Evolutionary conservation across 2,888 invertebrate species (phyloP).

Genomic region (Drosophila differens): DNA sequence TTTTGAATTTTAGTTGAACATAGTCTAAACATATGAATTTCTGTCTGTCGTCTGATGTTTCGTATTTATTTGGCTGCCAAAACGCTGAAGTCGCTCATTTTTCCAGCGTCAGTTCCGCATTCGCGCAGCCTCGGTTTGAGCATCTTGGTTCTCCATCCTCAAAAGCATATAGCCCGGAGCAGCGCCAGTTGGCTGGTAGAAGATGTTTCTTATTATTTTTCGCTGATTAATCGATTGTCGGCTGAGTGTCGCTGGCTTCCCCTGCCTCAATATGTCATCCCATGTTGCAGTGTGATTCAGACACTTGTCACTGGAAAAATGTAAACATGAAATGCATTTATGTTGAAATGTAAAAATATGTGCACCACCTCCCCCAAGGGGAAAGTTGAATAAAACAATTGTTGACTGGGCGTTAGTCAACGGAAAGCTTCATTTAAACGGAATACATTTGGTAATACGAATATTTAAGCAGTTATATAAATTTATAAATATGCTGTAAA

Average conservation of each 20-base stretch:
- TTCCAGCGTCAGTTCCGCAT: conserved; percentile 74
- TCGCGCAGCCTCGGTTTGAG: conserved; percentile 42
- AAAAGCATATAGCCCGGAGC: conserved; percentile 20
- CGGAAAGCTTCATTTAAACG: conserved; percentile 21
- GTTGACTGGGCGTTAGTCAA: conserved; percentile 42
- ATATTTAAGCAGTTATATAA: too few species aligned
- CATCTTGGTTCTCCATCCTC: conserved; percentile 40
- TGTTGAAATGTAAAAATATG: conserved; percentile 60
- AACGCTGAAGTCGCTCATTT: conserved; percentile 71
- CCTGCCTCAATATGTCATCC: conserved; percentile 78
- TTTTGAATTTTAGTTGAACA: conserved; percentile 33
- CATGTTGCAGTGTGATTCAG: conserved; percentile 74
- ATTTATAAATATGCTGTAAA: background rate
- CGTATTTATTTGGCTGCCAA: conserved; percentile 79
- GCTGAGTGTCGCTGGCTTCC: conserved; percentile 79
- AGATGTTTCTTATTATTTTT: conserved; percentile 82
- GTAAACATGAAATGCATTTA: conserved; percentile 80
- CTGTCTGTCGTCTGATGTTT: conserved; percentile 52
- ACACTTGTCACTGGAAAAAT: conserved; percentile 82
- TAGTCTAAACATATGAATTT: conserved; percentile 47
- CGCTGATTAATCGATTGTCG: conserved; percentile 83
- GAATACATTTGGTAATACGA: background rate
- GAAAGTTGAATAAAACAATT: conserved; percentile 37
- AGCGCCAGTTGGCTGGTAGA: conserved; percentile 39
- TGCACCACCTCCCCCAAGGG: conserved; percentile 5